A percentile compares a stretch with the other conserved stretches of the same genome.
Evolutionary conservation across 2,888 invertebrate species (phyloP).

Genomic region (Digitonthophagus gazella): DNA sequence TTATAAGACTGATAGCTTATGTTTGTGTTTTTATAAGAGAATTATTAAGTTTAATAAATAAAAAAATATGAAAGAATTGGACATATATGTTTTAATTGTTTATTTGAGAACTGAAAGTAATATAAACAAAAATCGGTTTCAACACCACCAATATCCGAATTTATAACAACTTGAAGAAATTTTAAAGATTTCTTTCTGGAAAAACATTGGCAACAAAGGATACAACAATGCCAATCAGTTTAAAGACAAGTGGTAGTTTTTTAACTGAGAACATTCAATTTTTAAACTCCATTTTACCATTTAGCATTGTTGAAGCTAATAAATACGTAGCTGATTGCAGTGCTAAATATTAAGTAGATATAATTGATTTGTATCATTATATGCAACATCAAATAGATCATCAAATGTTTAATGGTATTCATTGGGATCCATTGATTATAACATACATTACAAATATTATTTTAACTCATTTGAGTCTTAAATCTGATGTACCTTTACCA

Average conservation of each 20-base stretch:
- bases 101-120: no score
- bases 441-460: slow-evolving; percentile 52
- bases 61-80: no score
- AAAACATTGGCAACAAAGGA: no score
- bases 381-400: slow-evolving; percentile 50
- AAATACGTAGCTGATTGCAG: slow-evolving; percentile 48
- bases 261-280: slow-evolving; percentile 51
- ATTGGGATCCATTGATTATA: slow-evolving; percentile 52
- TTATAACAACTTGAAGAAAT: no score
- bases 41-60: no score
- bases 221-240: slow-evolving; percentile 53
- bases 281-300: slow-evolving; percentile 47
- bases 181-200: no score
- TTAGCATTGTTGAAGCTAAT: slow-evolving; percentile 55
- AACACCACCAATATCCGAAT: no score
- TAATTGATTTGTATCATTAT: slow-evolving; percentile 54
- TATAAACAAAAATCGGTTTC: no score
- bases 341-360: slow-evolving; percentile 47
- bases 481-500: background rate
- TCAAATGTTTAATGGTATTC: slow-evolving; percentile 53
- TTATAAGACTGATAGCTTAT: no score
- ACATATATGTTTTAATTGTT: no score
- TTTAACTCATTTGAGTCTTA: slow-evolving; percentile 45
- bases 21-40: no score
- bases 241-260: slow-evolving; percentile 50